These are phyloP conservation scores for Molanna angustata DNA, from an alignment of 2,888 invertebrate species.

Conservation along the genomic window DNA sequence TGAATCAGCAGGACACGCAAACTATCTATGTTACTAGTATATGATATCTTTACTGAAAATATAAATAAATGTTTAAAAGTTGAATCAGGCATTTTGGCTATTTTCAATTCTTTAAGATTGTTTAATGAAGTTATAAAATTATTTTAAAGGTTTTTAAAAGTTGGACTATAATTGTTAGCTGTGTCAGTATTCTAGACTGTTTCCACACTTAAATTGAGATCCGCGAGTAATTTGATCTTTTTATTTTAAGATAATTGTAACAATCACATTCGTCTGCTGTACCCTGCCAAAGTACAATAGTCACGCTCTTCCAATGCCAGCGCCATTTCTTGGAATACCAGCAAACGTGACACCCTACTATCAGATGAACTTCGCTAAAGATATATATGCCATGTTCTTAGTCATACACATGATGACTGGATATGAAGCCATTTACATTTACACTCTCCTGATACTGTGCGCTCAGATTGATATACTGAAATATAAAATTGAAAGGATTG, in stretches of 20 bases:
- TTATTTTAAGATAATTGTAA: constrained; percentile 11
- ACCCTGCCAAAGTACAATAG: constrained; percentile 1
- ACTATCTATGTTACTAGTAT: too few species aligned
- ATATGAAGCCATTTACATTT: constrained; percentile 16
- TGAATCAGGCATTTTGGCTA: too few species aligned
- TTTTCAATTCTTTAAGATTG: too few species aligned
- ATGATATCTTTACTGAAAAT: too few species aligned
- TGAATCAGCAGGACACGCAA: too few species aligned
- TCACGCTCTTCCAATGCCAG: constrained; percentile 9
- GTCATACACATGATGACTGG: constrained; percentile 7
- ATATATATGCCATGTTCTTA: constrained; percentile 9
- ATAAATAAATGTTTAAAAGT: too few species aligned
- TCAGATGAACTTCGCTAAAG: constrained; percentile 6
- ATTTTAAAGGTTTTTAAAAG: too few species aligned
- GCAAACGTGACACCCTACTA: constrained; percentile 2
- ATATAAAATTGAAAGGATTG: constrained; percentile 9
- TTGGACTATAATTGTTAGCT: too few species aligned
- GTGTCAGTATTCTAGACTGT: too few species aligned
- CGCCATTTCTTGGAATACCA: not conserved
- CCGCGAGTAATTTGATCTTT: too few species aligned
- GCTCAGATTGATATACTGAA: constrained; percentile 19
- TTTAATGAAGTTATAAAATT: too few species aligned
- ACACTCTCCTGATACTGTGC: constrained; percentile 18
- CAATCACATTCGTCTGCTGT: constrained; percentile 3
- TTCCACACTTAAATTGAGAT: too few species aligned